These are phyloP conservation scores for Thripadectes ignobilis DNA, from an alignment of 2,797 vertebrate genomes.

Conservation along the genomic window DNA sequence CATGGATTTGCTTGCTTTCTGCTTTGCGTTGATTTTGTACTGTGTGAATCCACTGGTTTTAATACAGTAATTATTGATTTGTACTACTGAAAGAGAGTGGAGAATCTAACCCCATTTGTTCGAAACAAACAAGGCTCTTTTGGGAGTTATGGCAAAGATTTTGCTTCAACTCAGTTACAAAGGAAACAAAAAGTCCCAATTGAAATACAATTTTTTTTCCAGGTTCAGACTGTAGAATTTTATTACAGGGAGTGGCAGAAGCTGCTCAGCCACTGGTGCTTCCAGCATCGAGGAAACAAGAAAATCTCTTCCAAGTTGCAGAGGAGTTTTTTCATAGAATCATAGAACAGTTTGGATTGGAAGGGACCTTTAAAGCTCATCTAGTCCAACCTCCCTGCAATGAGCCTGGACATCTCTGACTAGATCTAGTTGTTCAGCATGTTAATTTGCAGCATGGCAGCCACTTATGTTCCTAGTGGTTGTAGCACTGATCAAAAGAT, in stretches of 20 bases:
- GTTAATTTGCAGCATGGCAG: background rate
- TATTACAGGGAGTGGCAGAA: background rate
- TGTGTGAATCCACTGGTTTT: background rate
- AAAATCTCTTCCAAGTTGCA: background rate
- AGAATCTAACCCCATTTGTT: background rate
- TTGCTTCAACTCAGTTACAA: background rate
- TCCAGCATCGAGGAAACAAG: background rate
- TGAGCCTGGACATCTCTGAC: background rate
- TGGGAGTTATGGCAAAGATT: background rate
- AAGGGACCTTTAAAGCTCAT: background rate
- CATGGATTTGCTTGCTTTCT: background rate
- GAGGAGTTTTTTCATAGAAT: background rate
- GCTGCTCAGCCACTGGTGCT: background rate
- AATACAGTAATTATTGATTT: background rate
- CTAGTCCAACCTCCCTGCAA: background rate
- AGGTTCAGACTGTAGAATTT: background rate
- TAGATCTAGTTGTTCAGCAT: background rate
- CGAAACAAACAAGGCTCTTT: background rate
- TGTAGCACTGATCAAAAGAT: background rate
- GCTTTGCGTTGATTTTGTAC: constrained; percentile 15
- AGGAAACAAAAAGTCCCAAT: background rate
- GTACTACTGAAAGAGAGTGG: background rate
- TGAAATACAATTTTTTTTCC: background rate
- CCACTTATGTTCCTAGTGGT: background rate
- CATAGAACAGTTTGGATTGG: background rate